Percentiles rank a stretch among this genome's conserved stretches.
Conservation (phyloP, 2,888 invertebrate genomes). For the Odontothrips loti region DNA sequence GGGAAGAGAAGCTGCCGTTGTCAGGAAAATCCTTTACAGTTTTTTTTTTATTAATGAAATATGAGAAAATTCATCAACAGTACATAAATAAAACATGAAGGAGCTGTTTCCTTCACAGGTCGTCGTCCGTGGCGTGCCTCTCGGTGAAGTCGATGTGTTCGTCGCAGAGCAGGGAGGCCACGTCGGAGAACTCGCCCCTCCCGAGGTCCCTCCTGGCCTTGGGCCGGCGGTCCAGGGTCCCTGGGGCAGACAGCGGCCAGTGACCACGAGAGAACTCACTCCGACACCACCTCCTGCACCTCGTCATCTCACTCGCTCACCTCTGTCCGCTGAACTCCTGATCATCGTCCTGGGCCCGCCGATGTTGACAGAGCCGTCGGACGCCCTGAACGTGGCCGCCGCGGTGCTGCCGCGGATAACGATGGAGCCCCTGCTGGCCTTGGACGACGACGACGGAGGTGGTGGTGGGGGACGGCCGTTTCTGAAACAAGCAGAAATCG, state of each 20-base stretch:
- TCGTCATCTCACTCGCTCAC: neutral
- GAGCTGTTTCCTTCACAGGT: too few species aligned
- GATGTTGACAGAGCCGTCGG: neutral
- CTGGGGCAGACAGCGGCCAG: neutral
- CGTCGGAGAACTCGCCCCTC: neutral
- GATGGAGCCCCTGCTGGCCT: neutral
- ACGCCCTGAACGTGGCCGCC: neutral
- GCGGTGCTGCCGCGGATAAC: neutral
- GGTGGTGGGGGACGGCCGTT: neutral
- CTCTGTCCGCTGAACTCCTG: neutral
- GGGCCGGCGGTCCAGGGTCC: neutral
- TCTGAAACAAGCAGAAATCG: neutral
- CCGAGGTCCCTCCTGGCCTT: neutral
- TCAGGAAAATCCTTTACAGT: too few species aligned
- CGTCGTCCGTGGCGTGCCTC: neutral
- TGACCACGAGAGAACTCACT: too few species aligned
- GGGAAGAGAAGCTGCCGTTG: too few species aligned
- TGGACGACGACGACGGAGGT: neutral
- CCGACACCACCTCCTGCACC: neutral
- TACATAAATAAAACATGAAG: too few species aligned
- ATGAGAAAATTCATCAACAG: too few species aligned
- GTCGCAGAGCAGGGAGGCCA: neutral
- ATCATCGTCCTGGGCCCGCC: neutral
- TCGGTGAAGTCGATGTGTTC: neutral
- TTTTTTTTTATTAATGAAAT: too few species aligned